phyloP scores from a whole-genome alignment of 2,797 vertebrate genomes.

The Enteromius radiatus region DNA sequence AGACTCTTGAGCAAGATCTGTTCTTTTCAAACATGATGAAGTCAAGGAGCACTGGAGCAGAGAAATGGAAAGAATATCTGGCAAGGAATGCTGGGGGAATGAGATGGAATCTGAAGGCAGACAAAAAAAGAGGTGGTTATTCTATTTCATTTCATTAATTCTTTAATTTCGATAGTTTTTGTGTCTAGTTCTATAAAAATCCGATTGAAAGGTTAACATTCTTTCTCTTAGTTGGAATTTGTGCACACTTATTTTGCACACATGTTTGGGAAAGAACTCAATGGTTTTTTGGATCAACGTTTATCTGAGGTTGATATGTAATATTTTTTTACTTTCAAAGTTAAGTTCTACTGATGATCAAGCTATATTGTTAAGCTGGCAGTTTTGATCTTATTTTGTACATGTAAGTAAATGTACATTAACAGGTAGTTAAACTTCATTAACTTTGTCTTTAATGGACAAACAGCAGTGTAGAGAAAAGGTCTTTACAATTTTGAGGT shows the following conservation, averaged over 20 bases:
- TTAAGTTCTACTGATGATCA: slow-evolving; percentile 29
- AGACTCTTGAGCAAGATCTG: slow-evolving; percentile 30
- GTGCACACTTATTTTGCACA: background rate
- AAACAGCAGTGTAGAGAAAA: slow-evolving; percentile 18
- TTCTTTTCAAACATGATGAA: slow-evolving; percentile 18
- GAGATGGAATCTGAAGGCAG: slow-evolving; percentile 49
- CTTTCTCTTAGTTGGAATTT: slow-evolving; percentile 15
- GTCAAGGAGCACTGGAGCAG: slow-evolving; percentile 33
- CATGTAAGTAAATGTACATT: slow-evolving; percentile 57
- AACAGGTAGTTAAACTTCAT: slow-evolving; percentile 45
- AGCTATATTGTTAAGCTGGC: slow-evolving; percentile 33
- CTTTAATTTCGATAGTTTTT: slow-evolving; percentile 31
- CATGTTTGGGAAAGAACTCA: slow-evolving; percentile 11
- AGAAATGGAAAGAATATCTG: slow-evolving; percentile 41
- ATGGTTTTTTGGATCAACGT: slow-evolving; percentile 19
- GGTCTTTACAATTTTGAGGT: slow-evolving; percentile 9
- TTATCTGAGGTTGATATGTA: slow-evolving; percentile 28
- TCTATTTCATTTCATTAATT: slow-evolving; percentile 56
- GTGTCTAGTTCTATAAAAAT: slow-evolving; percentile 15
- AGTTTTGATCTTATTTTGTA: slow-evolving; percentile 55
- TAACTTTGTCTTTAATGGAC: slow-evolving; percentile 18
- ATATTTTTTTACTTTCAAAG: slow-evolving; percentile 36
- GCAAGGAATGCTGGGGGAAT: slow-evolving; percentile 42
- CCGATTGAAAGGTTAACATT: background rate
- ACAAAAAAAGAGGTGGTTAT: slow-evolving; percentile 58